Percentiles rank a stretch among this genome's conserved stretches.
These are phyloP conservation scores for Marronus borbonicus DNA, from an alignment of 2,888 invertebrate species.

Conservation along the genomic window DNA sequence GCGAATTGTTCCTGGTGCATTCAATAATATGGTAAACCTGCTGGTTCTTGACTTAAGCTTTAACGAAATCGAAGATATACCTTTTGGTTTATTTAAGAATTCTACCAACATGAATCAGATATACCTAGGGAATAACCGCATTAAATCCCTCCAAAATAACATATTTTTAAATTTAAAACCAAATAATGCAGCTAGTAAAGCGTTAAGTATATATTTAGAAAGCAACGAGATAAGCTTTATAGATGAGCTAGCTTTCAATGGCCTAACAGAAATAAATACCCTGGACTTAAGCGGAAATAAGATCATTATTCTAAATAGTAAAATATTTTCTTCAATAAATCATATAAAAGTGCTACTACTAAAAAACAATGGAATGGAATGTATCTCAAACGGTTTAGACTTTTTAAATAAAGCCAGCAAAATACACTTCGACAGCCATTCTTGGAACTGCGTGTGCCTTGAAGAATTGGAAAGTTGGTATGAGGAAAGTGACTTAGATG, in stretches of 20 bases:
- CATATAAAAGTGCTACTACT: slow-evolving; percentile 17
- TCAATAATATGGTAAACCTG: slow-evolving; percentile 61
- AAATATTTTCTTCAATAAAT: slow-evolving; percentile 43
- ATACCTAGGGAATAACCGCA: slow-evolving; percentile 60
- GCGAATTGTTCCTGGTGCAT: slow-evolving; percentile 59
- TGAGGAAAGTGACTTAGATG: background rate
- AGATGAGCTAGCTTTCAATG: slow-evolving; percentile 61
- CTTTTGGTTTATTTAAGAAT: slow-evolving; percentile 60
- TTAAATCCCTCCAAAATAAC: slow-evolving; percentile 57
- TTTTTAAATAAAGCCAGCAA: slow-evolving; percentile 35
- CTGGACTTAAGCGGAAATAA: slow-evolving; percentile 61
- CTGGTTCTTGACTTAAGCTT: slow-evolving; percentile 59
- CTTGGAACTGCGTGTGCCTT: slow-evolving; percentile 49
- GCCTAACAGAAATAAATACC: slow-evolving; percentile 60
- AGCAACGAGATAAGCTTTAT: slow-evolving; percentile 60
- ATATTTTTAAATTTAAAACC: slow-evolving; percentile 60
- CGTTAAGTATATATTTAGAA: slow-evolving; percentile 59
- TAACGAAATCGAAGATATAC: slow-evolving; percentile 60
- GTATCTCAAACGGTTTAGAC: slow-evolving; percentile 35
- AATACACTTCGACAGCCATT: slow-evolving; percentile 19
- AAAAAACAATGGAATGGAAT: slow-evolving; percentile 31
- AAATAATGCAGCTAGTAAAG: slow-evolving; percentile 54
- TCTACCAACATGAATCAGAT: slow-evolving; percentile 59
- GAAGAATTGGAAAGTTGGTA: slow-evolving; percentile 23
- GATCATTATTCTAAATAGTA: slow-evolving; percentile 59